phyloP scores from a whole-genome alignment of 2,113 vertebrate genomes.

The Calidris pugnax region DNA sequence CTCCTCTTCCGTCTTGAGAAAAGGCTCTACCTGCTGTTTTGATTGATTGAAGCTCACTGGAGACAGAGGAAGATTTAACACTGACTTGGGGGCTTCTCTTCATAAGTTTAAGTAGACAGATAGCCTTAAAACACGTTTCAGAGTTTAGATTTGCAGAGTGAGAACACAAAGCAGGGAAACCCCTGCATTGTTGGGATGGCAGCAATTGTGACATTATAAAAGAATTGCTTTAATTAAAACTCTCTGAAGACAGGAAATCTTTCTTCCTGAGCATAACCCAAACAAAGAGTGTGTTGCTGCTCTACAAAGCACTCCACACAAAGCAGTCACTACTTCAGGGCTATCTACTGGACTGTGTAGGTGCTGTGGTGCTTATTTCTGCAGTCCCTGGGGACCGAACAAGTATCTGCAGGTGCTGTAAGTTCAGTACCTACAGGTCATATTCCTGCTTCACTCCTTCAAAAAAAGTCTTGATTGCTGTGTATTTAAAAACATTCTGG shows the following conservation, averaged over 20 bases:
- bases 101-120: background rate
- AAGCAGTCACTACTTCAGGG: background rate
- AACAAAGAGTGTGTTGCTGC: background rate
- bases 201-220: background rate
- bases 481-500: background rate
- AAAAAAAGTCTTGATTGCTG: background rate
- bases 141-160: constrained; percentile 5
- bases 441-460: background rate
- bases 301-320: rapidly evolving
- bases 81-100: constrained; percentile 21
- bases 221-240: constrained; percentile 53
- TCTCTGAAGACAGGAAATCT: background rate
- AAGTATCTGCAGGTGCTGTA: background rate
- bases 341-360: background rate
- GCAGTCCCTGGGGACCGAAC: background rate
- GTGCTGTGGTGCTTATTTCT: background rate
- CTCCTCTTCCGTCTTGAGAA: background rate
- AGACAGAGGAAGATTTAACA: constrained; percentile 35
- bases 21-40: constrained; percentile 42
- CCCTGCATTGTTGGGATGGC: background rate
- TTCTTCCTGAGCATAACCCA: background rate
- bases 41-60: constrained; percentile 42
- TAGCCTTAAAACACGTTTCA: background rate
- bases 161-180: background rate
- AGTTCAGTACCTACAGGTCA: background rate